These are phyloP conservation scores for Drusus annulatus DNA, from an alignment of 1,140 invertebrate genomes.

Conservation along the genomic window DNA sequence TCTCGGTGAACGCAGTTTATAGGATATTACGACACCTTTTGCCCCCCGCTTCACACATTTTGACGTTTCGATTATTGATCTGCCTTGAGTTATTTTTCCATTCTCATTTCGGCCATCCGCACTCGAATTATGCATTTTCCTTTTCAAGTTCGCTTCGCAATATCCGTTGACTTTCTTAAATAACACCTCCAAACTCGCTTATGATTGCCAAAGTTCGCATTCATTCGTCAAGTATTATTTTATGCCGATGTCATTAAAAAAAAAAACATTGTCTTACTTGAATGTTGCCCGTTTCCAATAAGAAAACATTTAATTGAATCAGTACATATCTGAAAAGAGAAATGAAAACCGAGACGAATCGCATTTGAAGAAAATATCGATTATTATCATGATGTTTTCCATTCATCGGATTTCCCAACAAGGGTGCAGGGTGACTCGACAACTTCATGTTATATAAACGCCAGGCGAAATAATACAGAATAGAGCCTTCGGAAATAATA, in stretches of 20 bases:
- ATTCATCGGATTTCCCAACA: conserved; percentile 15
- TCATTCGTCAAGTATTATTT: too few species aligned
- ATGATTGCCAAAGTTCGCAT: not conserved
- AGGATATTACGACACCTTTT: not conserved
- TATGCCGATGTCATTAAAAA: too few species aligned
- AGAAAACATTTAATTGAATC: too few species aligned
- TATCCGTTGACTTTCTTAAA: not conserved
- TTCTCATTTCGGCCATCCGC: not conserved
- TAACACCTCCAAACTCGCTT: not conserved
- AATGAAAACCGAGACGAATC: too few species aligned
- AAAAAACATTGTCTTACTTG: too few species aligned
- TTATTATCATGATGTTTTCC: not conserved
- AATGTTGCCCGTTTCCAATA: too few species aligned
- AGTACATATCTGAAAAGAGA: too few species aligned
- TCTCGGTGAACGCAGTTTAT: conserved; percentile 3
- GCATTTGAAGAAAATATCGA: not conserved
- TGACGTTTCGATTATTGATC: conserved; percentile 45
- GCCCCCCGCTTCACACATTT: conserved; percentile 21
- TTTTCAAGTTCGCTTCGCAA: not conserved
- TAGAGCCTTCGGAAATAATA: too few species aligned
- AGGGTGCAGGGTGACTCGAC: conserved; percentile 16
- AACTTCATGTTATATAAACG: not conserved
- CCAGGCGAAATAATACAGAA: not conserved
- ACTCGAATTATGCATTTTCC: not conserved
- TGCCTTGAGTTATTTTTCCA: conserved; percentile 8